Evolutionary conservation across 2,797 vertebrate genomes (phyloP).

Genomic region (Nannoperca obscura): DNA sequence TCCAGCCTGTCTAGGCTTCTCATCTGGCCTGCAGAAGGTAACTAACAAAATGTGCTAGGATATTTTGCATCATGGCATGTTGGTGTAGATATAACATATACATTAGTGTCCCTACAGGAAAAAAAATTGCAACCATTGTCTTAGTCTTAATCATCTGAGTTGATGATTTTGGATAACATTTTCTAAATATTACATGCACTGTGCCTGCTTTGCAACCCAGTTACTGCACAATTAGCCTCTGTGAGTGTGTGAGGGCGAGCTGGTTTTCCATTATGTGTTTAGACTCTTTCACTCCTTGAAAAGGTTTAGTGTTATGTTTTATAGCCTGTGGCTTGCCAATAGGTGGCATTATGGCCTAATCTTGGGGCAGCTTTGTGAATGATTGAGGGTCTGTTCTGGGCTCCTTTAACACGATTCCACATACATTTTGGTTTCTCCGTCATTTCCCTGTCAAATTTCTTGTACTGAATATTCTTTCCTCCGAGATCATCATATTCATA

Average conservation of each 20-base stretch:
- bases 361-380: slow-evolving; percentile 12
- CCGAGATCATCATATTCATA: slow-evolving; percentile 2
- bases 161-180: slow-evolving; percentile 18
- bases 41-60: too few relatives aligned
- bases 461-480: not conserved
- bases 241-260: slow-evolving; percentile 13
- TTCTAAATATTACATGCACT: slow-evolving; percentile 18
- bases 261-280: slow-evolving; percentile 17
- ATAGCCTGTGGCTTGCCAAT: slow-evolving; percentile 6
- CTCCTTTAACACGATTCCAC: not conserved
- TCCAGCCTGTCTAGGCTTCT: too few relatives aligned
- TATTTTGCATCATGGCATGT: too few relatives aligned
- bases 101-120: not conserved
- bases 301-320: slow-evolving; percentile 3
- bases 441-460: slow-evolving; percentile 1
- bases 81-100: too few relatives aligned
- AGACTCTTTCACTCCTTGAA: slow-evolving; percentile 13
- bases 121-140: not conserved
- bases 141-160: slow-evolving; percentile 3
- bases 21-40: too few relatives aligned
- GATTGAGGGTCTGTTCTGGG: not conserved
- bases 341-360: slow-evolving; percentile 43
- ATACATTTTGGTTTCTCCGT: not conserved
- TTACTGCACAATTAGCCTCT: slow-evolving; percentile 41
- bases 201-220: slow-evolving; percentile 18